phyloP scores from a whole-genome alignment of 2,888 invertebrate genomes.

The Nemurella pictetii region DNA sequence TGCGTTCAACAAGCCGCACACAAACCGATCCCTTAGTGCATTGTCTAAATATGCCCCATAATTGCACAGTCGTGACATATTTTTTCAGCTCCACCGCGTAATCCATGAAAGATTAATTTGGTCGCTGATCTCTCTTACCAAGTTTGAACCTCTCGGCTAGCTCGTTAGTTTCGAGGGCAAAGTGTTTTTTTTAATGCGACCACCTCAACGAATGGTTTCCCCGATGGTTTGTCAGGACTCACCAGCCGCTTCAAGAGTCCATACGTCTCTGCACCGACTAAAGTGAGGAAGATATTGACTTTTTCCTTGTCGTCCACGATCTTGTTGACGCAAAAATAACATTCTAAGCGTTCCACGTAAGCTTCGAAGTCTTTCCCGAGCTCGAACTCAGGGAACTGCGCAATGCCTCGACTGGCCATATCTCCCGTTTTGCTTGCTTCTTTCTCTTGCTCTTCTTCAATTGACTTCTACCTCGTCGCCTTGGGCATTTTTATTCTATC shows the following conservation, averaged over 20 bases:
- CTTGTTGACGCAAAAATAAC: conserved; percentile 43
- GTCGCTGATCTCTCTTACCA: conserved; percentile 32
- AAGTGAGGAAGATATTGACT: conserved; percentile 43
- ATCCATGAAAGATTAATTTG: conserved; percentile 39
- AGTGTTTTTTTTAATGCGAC: too few species aligned
- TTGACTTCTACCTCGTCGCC: too few species aligned
- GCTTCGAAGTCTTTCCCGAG: too few species aligned
- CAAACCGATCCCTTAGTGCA: conserved; percentile 43
- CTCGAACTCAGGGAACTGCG: too few species aligned
- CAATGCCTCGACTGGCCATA: too few species aligned
- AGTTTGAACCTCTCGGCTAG: conserved; percentile 46
- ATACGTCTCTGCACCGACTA: conserved; percentile 44
- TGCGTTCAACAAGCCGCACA: conserved; percentile 42
- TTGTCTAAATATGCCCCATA: conserved; percentile 44
- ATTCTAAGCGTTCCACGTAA: conserved; percentile 44
- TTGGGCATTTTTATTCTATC: too few species aligned
- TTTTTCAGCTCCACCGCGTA: conserved; percentile 43
- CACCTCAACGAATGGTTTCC: conserved; percentile 41
- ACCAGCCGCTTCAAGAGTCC: conserved; percentile 32
- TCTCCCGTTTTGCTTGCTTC: too few species aligned
- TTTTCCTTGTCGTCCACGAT: conserved; percentile 40
- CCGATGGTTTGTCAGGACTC: conserved; percentile 38
- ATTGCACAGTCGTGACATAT: conserved; percentile 43
- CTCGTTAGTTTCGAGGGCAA: conserved; percentile 42
- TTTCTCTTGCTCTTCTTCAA: too few species aligned